phyloP scores from a whole-genome alignment of 1,140 invertebrate species.

The Armadillidium nasatum region DNA sequence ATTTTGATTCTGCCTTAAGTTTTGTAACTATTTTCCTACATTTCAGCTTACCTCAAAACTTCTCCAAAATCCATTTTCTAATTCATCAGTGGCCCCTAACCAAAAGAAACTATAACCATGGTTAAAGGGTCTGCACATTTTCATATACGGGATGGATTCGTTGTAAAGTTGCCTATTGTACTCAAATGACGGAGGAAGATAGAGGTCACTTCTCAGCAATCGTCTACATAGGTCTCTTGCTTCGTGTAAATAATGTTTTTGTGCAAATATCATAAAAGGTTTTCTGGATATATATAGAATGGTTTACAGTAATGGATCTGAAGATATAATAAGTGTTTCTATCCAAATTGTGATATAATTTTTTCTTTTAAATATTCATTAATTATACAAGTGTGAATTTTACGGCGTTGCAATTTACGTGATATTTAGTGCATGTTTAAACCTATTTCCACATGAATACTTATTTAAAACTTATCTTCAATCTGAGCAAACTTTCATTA shows the following conservation, averaged over 20 bases:
- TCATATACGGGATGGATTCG: neutral
- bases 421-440: too few relatives aligned
- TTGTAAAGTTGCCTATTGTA: slow-evolving; percentile 20
- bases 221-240: neutral
- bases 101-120: slow-evolving; percentile 25
- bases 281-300: neutral
- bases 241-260: neutral
- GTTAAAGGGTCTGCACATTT: slow-evolving; percentile 20
- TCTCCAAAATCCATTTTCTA: slow-evolving; percentile 20
- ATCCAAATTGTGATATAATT: too few relatives aligned
- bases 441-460: too few relatives aligned
- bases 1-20: too few relatives aligned
- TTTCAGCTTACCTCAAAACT: slow-evolving; percentile 12
- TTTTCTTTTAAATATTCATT: too few relatives aligned
- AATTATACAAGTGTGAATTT: too few relatives aligned
- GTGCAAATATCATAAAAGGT: neutral
- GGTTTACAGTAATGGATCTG: too few relatives aligned
- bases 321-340: too few relatives aligned
- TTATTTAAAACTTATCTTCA: too few relatives aligned
- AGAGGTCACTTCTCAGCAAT: neutral
- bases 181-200: neutral
- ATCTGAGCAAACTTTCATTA: too few relatives aligned
- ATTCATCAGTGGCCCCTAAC: slow-evolving; percentile 19
- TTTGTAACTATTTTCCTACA: neutral
- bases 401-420: too few relatives aligned